These are phyloP conservation scores for Pelosia muscerda DNA, from an alignment of 2,888 invertebrate species.

Conservation along the genomic window DNA sequence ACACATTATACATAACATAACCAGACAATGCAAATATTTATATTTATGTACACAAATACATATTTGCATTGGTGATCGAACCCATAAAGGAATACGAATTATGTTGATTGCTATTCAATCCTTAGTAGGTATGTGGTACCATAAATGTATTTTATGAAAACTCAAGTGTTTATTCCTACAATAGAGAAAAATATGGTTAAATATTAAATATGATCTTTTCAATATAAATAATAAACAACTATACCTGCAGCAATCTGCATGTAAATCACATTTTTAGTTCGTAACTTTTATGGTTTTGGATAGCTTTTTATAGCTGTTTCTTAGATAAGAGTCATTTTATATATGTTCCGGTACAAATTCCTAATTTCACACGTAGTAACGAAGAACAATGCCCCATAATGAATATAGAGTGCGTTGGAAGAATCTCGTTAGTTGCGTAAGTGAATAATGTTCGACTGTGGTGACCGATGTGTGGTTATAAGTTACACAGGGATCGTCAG, in stretches of 20 bases:
- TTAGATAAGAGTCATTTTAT: slow-evolving; percentile 17
- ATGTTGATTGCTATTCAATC: too few species aligned
- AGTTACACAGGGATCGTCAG: slow-evolving; percentile 43
- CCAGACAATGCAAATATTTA: too few species aligned
- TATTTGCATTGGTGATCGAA: too few species aligned
- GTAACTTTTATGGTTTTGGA: not conserved
- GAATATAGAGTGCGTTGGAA: slow-evolving; percentile 57
- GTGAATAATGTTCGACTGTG: slow-evolving; percentile 61
- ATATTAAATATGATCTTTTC: not conserved
- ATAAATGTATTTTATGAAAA: too few species aligned
- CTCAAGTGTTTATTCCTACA: not conserved
- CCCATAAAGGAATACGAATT: too few species aligned
- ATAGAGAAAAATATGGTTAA: not conserved
- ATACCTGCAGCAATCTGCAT: not conserved
- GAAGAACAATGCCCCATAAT: slow-evolving; percentile 60
- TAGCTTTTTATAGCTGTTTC: not conserved
- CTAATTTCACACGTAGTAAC: slow-evolving; percentile 55
- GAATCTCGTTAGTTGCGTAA: slow-evolving; percentile 62
- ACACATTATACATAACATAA: too few species aligned
- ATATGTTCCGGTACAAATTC: slow-evolving; percentile 31
- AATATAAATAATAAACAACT: not conserved
- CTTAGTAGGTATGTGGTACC: too few species aligned
- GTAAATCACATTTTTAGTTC: not conserved
- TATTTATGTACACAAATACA: too few species aligned
- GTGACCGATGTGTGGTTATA: slow-evolving; percentile 66